These are phyloP conservation scores for Eupithecia pulchellata DNA, from an alignment of 2,888 invertebrate species.

Conservation along the genomic window DNA sequence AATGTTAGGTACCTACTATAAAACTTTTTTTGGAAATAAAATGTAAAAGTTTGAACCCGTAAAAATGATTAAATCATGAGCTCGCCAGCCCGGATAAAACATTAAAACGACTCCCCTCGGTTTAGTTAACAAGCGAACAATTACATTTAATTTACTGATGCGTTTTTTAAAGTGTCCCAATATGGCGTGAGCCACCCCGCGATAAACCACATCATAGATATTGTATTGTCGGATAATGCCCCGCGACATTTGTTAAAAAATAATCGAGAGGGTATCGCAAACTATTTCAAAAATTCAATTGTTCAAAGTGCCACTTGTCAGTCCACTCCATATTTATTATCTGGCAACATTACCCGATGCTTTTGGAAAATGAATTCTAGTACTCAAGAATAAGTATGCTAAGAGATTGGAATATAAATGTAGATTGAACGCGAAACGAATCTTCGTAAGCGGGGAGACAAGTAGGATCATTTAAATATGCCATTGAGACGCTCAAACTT, in stretches of 20 bases:
- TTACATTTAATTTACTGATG: constrained; percentile 84
- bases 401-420: constrained; percentile 41
- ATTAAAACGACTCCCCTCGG: constrained; percentile 57
- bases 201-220: constrained; percentile 56
- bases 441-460: constrained; percentile 50
- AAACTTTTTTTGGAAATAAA: background rate
- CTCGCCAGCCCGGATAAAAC: constrained; percentile 31
- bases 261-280: constrained; percentile 76
- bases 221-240: constrained; percentile 64
- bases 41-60: background rate
- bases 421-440: constrained; percentile 51
- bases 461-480: constrained; percentile 58
- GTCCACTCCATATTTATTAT: constrained; percentile 46
- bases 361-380: constrained; percentile 31
- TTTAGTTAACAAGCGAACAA: constrained; percentile 82
- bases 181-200: constrained; percentile 64
- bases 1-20: too few species aligned
- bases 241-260: constrained; percentile 84
- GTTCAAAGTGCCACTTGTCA: constrained; percentile 75
- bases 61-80: constrained; percentile 37
- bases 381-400: constrained; percentile 29
- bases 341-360: constrained; percentile 29
- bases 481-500: constrained; percentile 55
- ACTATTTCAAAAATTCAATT: constrained; percentile 77
- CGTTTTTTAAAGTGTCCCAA: constrained; percentile 82